These are phyloP conservation scores for Salvelinus sp. DNA, from an alignment of 2,113 vertebrate species.

Conservation along the genomic window DNA sequence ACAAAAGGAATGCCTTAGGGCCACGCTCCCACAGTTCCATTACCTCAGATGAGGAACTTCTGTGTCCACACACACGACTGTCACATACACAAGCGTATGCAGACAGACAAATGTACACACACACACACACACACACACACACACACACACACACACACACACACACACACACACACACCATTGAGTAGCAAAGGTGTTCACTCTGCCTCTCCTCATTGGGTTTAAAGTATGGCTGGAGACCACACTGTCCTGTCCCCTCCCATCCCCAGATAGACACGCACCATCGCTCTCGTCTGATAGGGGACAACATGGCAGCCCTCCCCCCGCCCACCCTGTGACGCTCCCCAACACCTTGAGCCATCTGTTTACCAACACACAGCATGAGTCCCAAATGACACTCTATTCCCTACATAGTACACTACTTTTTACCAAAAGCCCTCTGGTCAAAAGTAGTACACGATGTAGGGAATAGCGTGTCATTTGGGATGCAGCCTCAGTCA, in stretches of 20 bases:
- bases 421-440: no score
- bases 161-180: constrained; percentile 36
- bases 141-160: background rate
- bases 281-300: constrained; percentile 21
- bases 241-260: constrained; percentile 12
- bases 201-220: constrained; percentile 46
- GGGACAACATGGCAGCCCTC: background rate
- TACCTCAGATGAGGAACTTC: constrained; percentile 41
- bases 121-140: background rate
- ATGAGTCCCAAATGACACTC: background rate
- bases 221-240: constrained; percentile 49
- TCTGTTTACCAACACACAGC: constrained; percentile 39
- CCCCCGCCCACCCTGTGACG: constrained; percentile 24
- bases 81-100: no score
- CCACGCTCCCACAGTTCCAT: constrained; percentile 36
- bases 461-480: no score
- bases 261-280: constrained; percentile 10
- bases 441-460: no score
- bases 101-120: no score
- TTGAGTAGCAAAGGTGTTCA: constrained; percentile 39
- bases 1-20: constrained; percentile 56
- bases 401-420: no score
- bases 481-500: background rate
- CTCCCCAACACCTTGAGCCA: constrained; percentile 42
- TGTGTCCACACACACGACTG: background rate